Evolutionary conservation across 1,140 invertebrate genomes (phyloP).

Genomic region (Polypedilum pembai): DNA sequence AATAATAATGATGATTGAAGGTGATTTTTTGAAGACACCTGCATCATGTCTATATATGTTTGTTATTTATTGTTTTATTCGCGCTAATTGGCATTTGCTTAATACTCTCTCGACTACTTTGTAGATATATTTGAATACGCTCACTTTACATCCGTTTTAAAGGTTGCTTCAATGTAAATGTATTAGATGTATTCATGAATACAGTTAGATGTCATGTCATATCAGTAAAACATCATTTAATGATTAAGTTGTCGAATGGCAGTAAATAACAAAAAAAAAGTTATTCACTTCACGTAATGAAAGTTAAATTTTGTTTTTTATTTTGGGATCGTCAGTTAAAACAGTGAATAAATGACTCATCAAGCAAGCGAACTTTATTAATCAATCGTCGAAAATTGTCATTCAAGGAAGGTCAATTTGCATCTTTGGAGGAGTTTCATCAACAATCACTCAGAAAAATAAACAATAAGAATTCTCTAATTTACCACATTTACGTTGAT

Average conservation of each 20-base stretch:
- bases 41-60: background rate
- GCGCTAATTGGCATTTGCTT: background rate
- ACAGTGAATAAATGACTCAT: background rate
- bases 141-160: background rate
- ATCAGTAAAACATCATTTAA: background rate
- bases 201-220: conserved; percentile 5
- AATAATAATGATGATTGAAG: conserved; percentile 7
- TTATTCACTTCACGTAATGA: background rate
- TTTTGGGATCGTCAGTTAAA: background rate
- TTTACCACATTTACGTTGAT: background rate
- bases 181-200: background rate
- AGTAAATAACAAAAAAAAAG: background rate
- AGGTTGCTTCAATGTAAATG: background rate
- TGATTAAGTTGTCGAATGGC: background rate
- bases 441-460: too few species aligned
- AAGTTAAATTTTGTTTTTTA: background rate
- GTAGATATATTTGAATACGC: too few species aligned
- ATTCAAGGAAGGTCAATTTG: background rate
- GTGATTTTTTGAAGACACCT: conserved; percentile 8
- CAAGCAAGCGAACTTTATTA: background rate
- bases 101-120: background rate
- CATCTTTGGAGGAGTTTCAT: background rate
- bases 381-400: background rate
- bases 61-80: background rate
- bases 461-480: too few species aligned